These are phyloP conservation scores for Nephrotoma appendiculata DNA, from an alignment of 2,888 invertebrate species.

Conservation along the genomic window DNA sequence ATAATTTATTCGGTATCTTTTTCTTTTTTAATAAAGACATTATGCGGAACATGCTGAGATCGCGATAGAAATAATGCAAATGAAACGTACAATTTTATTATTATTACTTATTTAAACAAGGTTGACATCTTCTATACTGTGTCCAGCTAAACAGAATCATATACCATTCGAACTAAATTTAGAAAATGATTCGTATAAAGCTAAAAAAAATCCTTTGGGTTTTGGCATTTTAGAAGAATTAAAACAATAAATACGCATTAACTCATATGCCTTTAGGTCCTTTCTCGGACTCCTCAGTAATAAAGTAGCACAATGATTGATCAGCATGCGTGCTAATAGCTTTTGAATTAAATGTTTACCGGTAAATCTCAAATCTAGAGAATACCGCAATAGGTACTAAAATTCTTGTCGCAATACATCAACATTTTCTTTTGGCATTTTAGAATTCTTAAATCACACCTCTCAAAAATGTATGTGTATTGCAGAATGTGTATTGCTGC, in stretches of 20 bases:
- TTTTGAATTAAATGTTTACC: constrained; percentile 98
- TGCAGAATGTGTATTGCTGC: no score
- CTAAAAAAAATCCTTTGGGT: constrained; percentile 97
- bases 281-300: constrained; percentile 55
- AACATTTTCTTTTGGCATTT: constrained; percentile 56
- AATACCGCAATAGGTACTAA: constrained; percentile 77
- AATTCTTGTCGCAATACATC: constrained; percentile 77
- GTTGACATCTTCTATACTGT: constrained; percentile 97
- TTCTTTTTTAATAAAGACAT: no score
- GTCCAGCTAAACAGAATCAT: constrained; percentile 89
- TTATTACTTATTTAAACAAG: constrained; percentile 57
- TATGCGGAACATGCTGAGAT: no score
- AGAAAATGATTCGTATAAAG: constrained; percentile 71
- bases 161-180: constrained; percentile 97
- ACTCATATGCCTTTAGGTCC: constrained; percentile 81
- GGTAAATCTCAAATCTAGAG: constrained; percentile 81
- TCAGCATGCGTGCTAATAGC: constrained; percentile 90
- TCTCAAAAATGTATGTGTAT: no score
- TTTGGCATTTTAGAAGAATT: constrained; percentile 99
- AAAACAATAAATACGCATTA: constrained; percentile 84
- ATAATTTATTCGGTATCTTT: no score
- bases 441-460: constrained; percentile 45
- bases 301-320: constrained; percentile 97
- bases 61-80: no score
- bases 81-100: no score